These are phyloP conservation scores for Reinhardtius hippoglossoides DNA, from an alignment of 2,113 vertebrate species.

Conservation along the genomic window DNA sequence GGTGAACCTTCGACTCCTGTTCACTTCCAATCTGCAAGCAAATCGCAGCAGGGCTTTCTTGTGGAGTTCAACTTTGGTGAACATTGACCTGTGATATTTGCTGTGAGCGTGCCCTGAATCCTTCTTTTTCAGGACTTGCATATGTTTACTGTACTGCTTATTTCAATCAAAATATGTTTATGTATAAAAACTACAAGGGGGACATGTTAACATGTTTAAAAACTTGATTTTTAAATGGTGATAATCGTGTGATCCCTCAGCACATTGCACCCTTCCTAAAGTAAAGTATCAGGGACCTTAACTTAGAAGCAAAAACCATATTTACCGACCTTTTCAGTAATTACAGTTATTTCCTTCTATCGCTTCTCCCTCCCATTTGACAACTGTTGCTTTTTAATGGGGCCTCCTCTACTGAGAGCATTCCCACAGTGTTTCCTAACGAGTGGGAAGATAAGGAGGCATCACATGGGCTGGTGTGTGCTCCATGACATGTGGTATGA, in stretches of 20 bases:
- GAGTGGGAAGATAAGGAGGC: constrained; percentile 49
- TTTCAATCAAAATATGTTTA: no score
- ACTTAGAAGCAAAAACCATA: constrained; percentile 1
- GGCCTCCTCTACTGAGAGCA: constrained; percentile 16
- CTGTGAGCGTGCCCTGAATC: no score
- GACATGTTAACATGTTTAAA: no score
- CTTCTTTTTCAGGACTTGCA: no score
- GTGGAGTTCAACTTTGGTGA: background rate
- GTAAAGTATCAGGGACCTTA: background rate
- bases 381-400: background rate
- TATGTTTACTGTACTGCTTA: no score
- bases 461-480: constrained; percentile 63
- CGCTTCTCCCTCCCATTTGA: no score
- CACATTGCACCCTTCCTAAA: no score
- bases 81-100: background rate
- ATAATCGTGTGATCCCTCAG: no score
- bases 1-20: background rate
- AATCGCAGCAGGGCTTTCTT: background rate
- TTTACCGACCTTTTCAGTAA: background rate
- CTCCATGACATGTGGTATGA: constrained; percentile 39
- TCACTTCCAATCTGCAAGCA: background rate
- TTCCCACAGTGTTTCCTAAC: constrained; percentile 15
- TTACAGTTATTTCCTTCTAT: background rate
- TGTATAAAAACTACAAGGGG: no score
- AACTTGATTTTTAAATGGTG: no score